These are phyloP conservation scores for Drosophila formosana DNA, from an alignment of 2,888 invertebrate species.

Conservation along the genomic window DNA sequence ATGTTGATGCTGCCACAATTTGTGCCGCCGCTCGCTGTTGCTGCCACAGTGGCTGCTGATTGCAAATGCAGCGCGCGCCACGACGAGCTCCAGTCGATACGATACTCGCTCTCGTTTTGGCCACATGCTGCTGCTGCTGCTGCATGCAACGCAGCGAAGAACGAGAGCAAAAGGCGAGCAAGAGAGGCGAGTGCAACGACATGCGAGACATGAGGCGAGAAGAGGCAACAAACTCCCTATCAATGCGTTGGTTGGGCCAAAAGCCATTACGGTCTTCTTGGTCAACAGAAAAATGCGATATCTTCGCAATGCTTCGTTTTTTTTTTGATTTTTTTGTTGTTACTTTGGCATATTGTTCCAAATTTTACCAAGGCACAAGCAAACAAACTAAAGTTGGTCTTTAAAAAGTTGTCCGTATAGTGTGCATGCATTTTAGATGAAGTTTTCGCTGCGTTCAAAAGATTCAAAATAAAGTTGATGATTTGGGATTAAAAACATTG, in stretches of 20 bases:
- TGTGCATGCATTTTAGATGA: background rate
- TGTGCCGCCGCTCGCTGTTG: background rate
- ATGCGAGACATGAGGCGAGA: background rate
- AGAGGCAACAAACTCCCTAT: background rate
- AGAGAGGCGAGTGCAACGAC: background rate
- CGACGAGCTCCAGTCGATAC: conserved; percentile 4
- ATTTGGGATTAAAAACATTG: too few species aligned
- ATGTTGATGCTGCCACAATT: conserved; percentile 33
- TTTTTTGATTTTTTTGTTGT: background rate
- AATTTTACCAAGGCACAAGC: background rate
- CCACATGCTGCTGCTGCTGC: conserved; percentile 3
- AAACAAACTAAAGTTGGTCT: background rate
- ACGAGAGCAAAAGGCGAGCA: background rate
- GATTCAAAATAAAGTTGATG: too few species aligned
- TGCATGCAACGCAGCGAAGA: background rate
- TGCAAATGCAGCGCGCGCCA: conserved; percentile 20
- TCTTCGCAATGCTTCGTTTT: background rate
- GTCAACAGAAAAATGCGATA: conserved; percentile 4
- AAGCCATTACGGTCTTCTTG: conserved; percentile 2
- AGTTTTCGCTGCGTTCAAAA: background rate
- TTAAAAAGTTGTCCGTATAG: background rate
- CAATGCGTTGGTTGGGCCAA: background rate
- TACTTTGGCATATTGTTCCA: background rate
- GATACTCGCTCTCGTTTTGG: conserved; percentile 20
- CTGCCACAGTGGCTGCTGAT: conserved; percentile 2